Evolutionary conservation across 2,888 invertebrate species (phyloP), one percentile per base, ranked within the genome.

Genomic region (Thymelicus acteon): DNA sequence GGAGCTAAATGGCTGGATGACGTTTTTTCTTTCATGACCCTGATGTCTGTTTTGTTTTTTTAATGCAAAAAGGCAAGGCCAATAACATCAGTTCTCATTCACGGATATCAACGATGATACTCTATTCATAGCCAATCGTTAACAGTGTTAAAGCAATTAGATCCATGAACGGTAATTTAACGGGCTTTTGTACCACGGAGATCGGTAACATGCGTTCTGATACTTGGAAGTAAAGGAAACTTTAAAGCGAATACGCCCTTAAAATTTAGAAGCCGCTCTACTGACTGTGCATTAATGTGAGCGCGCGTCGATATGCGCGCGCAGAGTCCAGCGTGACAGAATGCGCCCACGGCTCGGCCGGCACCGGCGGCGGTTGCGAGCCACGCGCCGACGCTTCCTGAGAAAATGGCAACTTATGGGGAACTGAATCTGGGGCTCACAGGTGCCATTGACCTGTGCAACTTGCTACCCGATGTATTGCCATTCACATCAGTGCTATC

Each of bases 391-490:
- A 78, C 85, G 87, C 87, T 92, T 93, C 93, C 91, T 90, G 88
- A 91, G 92, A 93, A 92, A 92, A 92, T 91, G 86, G 90, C 92
- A 91, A 92, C 87, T 92, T 92, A 91, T 88, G 87, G 89, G 90
- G 90, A 91, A 91, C 86, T 90, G 88, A 92, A 92, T 91, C 91
- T 91, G 91, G 89, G 87, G 82, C 87, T 89, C 84, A 76, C 85
- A 83, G 85, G 90, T 91, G 91, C 88, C 90, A 86, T 86, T 91
- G 91, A 93, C 91, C 92, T 82, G 78, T 77, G 77, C 85, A 86
- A 86, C 87, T 83, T 87, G 84, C 85, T 85, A 85, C 83, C 86
- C 84, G 76, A 81, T 83, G 85, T 87, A 85, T 86, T 85, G 87
- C 86, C 86, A 89, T 90, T 89, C 89, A 88, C 82, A 85, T 85